Evolutionary conservation across 1,140 invertebrate species (phyloP).

Genomic region (Halictus rubicundus): DNA sequence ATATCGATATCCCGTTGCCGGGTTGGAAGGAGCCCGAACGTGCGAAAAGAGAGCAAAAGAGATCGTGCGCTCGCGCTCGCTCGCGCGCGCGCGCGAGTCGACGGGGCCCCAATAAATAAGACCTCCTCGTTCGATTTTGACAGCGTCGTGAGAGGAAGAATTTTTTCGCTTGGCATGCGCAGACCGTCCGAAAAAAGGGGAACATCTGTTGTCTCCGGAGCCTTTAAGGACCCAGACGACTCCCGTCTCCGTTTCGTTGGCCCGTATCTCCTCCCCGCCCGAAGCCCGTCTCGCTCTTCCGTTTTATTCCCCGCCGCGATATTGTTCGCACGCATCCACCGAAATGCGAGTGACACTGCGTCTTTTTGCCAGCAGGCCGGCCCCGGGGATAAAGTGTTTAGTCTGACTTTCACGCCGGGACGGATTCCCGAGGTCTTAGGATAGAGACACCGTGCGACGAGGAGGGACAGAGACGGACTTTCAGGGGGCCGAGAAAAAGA

Average conservation of each 20-base stretch:
- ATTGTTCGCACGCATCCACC: slow-evolving; percentile 56
- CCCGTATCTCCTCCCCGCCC: slow-evolving; percentile 15
- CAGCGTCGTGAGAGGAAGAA: slow-evolving; percentile 50
- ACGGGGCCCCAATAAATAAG: slow-evolving; percentile 57
- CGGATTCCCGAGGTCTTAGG: slow-evolving; percentile 23
- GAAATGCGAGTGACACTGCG: slow-evolving; percentile 32
- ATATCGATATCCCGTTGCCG: slow-evolving; percentile 36
- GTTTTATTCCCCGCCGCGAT: slow-evolving; percentile 5
- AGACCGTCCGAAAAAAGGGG: slow-evolving; percentile 42
- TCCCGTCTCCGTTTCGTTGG: slow-evolving; percentile 14
- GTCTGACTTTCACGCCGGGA: slow-evolving; percentile 33
- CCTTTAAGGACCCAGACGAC: slow-evolving; percentile 46
- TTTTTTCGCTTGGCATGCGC: slow-evolving; percentile 53
- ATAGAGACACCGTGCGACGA: not conserved
- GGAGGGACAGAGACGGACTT: not conserved
- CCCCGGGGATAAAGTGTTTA: slow-evolving; percentile 54
- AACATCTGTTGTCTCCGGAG: slow-evolving; percentile 55
- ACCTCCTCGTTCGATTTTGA: slow-evolving; percentile 55
- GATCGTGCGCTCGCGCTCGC: not conserved
- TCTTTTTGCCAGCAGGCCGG: slow-evolving; percentile 29
- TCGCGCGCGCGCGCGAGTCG: not conserved
- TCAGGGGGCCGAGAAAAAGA: slow-evolving; percentile 1
- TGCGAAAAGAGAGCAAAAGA: slow-evolving; percentile 15
- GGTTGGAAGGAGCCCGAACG: too few species aligned
- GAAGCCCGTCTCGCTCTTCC: not conserved